Evolutionary conservation across 2,113 vertebrate genomes (phyloP).

Genomic region (Geococcyx californianus): DNA sequence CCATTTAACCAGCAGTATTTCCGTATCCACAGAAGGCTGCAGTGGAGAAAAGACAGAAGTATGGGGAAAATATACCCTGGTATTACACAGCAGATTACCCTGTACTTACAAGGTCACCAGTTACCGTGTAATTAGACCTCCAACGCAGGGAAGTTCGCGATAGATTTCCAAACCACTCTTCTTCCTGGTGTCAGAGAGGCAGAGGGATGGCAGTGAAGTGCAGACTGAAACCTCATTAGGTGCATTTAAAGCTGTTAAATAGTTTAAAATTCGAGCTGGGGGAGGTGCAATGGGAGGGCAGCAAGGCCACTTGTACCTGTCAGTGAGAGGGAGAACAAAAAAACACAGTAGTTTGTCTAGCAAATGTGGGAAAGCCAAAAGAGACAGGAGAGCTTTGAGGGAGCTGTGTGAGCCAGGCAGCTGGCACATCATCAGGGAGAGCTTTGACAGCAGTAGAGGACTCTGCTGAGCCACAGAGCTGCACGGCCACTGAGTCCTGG

Average conservation of each 20-base stretch:
- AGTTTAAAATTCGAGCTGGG: constrained; percentile 27
- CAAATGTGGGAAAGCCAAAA: not conserved
- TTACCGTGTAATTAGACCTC: constrained; percentile 50
- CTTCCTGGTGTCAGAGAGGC: not conserved
- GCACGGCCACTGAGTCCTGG: accelerated
- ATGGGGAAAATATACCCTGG: constrained; percentile 41
- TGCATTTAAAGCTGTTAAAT: constrained; percentile 37
- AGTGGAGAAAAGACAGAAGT: constrained; percentile 21
- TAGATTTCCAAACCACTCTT: constrained; percentile 17
- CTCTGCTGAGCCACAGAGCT: not conserved
- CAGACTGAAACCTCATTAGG: constrained; percentile 21
- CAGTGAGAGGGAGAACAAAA: not conserved
- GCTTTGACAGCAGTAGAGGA: not conserved
- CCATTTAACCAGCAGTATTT: not conserved
- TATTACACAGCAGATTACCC: constrained; percentile 44
- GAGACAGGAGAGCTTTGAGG: not conserved
- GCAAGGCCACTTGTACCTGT: not conserved
- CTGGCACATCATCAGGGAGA: not conserved
- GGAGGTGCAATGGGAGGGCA: not conserved
- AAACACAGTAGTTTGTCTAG: not conserved
- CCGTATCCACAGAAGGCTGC: not conserved
- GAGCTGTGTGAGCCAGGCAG: accelerated
- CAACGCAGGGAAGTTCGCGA: accelerated
- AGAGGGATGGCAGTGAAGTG: constrained; percentile 19
- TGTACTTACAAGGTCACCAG: constrained; percentile 42